Evolutionary conservation across 2,113 vertebrate species (phyloP), one percentile per base, ranked within the genome.

Genomic region (Leucopternis melanops): DNA sequence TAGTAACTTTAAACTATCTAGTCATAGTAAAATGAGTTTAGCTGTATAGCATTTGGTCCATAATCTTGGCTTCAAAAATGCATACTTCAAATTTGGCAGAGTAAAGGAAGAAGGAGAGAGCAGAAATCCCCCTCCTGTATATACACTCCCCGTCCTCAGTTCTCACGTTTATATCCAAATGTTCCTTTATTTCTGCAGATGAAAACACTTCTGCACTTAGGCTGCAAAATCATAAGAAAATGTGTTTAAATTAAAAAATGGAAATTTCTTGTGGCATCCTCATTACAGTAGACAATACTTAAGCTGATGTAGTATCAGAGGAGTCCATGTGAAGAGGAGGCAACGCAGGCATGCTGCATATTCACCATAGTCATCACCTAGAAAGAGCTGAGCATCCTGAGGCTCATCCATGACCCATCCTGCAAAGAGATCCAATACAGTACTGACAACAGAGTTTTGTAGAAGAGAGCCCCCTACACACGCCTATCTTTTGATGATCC

Each of bases 1-100:
- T 74, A 96, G 90, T 93, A 96, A 92, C 88, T 94, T 93, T 40
- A 77, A 95, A 81, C 0, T 0, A 86, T 71, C 92, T 96, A 92
- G 90, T 94, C 80, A 95, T 84, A 94, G 90, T 94, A 96, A 94
- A 88, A 79, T 67, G 36, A 84, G 61, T 91, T 91, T 88, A 94
- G 63, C 86, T 94, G 38, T 71, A 54, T 29, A 90, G 88, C 82
- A 93, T 90, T 94, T 92, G 55, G 83, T 96, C 90, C 92, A 45
- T 81, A 65, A 81, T 85, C 65, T 74, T 94, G 75, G 92, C 92
- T 96, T 92, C 86, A 94, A 49, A 93, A 92, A 74, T 52, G 55
- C 66, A 45, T 62, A 31, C 90, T 96, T 94, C 66, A 75, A 72
- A 88, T 74, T 81, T 95, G 92, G 92, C 90, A 89, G 55, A 86